Evolutionary conservation across 2,113 vertebrate species (phyloP).

Genomic region (Herpetotheres cachinnans): DNA sequence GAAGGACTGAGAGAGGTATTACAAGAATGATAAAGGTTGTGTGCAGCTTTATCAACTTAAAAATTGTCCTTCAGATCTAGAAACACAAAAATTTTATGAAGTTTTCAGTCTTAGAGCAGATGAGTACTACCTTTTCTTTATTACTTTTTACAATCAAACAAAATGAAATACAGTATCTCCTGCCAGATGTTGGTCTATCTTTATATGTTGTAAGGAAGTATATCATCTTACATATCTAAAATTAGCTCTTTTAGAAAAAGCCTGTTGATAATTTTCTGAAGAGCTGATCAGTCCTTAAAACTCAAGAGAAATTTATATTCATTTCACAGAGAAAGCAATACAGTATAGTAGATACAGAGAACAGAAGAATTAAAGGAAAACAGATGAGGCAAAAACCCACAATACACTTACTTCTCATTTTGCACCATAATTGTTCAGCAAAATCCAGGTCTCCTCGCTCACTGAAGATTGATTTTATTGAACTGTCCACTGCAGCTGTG

Average conservation of each 20-base stretch:
- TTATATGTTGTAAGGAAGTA: background rate
- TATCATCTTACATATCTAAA: background rate
- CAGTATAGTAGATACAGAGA: background rate
- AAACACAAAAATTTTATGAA: background rate
- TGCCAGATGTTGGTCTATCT: background rate
- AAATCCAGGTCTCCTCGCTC: slow-evolving; percentile 91
- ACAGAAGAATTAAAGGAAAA: background rate
- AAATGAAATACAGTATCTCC: background rate
- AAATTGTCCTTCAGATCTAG: background rate
- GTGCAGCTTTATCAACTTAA: background rate
- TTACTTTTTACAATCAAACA: background rate
- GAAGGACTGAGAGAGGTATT: background rate
- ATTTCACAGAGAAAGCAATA: background rate
- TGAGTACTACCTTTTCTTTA: background rate
- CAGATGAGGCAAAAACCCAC: background rate
- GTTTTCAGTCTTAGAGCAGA: background rate
- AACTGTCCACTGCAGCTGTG: slow-evolving; percentile 66
- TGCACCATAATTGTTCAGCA: slow-evolving; percentile 91
- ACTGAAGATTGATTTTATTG: slow-evolving; percentile 78
- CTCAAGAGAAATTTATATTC: background rate
- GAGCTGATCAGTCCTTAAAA: background rate
- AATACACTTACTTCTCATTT: slow-evolving; percentile 83
- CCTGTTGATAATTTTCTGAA: background rate
- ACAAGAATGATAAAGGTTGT: background rate
- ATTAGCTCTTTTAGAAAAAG: background rate